A percentile compares a stretch with the other conserved stretches of the same genome.
Evolutionary conservation across 2,888 invertebrate species (phyloP).

Genomic region (Heliconius aoede): DNA sequence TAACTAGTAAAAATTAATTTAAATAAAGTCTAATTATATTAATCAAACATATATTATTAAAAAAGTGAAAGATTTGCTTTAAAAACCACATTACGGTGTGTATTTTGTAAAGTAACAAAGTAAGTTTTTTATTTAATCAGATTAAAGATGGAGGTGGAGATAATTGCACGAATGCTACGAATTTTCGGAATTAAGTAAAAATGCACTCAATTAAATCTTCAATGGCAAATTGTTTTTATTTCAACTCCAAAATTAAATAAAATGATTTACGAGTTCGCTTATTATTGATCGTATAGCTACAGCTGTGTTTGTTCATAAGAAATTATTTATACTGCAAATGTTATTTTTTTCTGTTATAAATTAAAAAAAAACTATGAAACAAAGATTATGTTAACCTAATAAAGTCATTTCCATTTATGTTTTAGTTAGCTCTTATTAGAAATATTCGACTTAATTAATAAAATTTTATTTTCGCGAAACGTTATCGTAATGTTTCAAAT

Average conservation of each 20-base stretch:
- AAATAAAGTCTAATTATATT: not conserved
- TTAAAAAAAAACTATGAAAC: not conserved
- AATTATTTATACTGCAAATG: not conserved
- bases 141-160: conserved; percentile 23
- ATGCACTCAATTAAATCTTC: conserved; percentile 4
- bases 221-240: conserved; percentile 24
- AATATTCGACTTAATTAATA: conserved; percentile 37
- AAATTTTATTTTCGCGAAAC: conserved; percentile 39
- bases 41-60: conserved; percentile 3
- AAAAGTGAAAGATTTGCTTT: conserved; percentile 1
- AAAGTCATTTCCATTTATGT: conserved; percentile 39
- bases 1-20: not conserved
- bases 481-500: conserved; percentile 23
- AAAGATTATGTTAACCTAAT: conserved; percentile 27
- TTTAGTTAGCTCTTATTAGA: conserved; percentile 38
- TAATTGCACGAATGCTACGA: conserved; percentile 11
- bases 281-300: not conserved
- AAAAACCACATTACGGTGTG: not conserved
- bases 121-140: conserved; percentile 21
- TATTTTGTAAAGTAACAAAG: conserved; percentile 14
- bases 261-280: not conserved
- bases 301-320: not conserved
- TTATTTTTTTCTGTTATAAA: not conserved
- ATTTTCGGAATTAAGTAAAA: conserved; percentile 20
- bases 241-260: conserved; percentile 2